Conservation (phyloP, 2,113 vertebrate genomes). For the Python bivittatus region DNA sequence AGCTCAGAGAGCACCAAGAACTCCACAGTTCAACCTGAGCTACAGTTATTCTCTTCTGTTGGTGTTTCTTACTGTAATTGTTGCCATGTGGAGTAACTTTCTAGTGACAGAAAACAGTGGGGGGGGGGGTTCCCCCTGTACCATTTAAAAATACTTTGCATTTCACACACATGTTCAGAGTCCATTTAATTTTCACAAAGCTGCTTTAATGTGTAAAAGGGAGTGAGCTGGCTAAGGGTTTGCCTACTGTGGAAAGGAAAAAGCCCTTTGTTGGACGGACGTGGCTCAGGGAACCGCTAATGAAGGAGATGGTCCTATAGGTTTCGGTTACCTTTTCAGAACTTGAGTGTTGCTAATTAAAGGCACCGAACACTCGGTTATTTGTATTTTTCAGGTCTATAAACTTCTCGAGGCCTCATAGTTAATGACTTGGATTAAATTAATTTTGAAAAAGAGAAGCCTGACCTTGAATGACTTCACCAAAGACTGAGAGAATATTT, state of each 20-base stretch:
- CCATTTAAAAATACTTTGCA: conserved; percentile 1
- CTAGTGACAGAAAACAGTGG: neutral
- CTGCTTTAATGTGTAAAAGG: neutral
- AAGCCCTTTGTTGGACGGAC: conserved; percentile 40
- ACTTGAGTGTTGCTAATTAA: conserved; percentile 65
- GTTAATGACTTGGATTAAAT: conserved; percentile 70
- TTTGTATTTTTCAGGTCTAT: conserved; percentile 70
- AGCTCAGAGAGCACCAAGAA: neutral
- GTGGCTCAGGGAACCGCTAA: conserved; percentile 52
- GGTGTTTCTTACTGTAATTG: neutral
- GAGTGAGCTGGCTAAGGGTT: neutral
- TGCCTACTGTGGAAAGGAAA: neutral
- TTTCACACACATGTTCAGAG: neutral
- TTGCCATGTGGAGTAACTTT: neutral
- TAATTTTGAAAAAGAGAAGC: conserved; percentile 60
- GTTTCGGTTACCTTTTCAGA: conserved; percentile 60
- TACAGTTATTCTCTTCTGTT: neutral
- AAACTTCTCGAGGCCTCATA: conserved; percentile 65
- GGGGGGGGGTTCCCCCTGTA: neutral
- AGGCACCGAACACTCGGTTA: conserved; percentile 58
- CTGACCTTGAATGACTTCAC: conserved; percentile 62
- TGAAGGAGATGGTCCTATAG: conserved; percentile 47
- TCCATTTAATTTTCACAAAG: neutral
- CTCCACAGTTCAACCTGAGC: neutral
- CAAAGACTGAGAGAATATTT: conserved; percentile 48